These are phyloP conservation scores for Phenganax marumi DNA, from an alignment of 92 coral and sea anemone genomes.

Conservation along the genomic window DNA sequence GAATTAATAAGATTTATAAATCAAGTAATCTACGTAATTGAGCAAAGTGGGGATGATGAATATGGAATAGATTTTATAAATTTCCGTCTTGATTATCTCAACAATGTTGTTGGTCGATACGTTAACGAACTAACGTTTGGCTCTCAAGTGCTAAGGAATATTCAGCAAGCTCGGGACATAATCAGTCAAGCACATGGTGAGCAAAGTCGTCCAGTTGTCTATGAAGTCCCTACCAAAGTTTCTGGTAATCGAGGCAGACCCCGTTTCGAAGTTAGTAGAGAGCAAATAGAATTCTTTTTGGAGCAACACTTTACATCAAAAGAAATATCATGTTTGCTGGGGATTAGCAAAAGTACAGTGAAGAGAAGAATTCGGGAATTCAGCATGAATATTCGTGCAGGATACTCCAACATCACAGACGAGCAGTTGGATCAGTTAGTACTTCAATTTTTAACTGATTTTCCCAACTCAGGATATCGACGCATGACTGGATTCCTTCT, in stretches of 20 bases:
- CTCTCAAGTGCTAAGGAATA: not conserved
- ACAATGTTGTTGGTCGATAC: not conserved
- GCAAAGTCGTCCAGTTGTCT: constrained; percentile 4
- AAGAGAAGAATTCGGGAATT: constrained; percentile 53
- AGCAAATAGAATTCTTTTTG: constrained; percentile 42
- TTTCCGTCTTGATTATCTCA: constrained; percentile 17
- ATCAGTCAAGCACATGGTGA: constrained; percentile 11
- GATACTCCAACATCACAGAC: constrained; percentile 54
- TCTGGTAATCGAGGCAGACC: constrained; percentile 52
- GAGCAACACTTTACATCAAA: constrained; percentile 42
- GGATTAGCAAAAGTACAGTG: constrained; percentile 51
- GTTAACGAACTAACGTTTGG: not conserved
- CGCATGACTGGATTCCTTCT: constrained; percentile 55
- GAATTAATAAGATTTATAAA: not conserved
- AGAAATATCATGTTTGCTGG: constrained; percentile 53
- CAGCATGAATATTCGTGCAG: constrained; percentile 31
- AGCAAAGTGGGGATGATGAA: not conserved
- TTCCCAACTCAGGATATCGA: constrained; percentile 46
- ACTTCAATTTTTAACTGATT: too few species aligned
- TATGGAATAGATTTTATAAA: not conserved
- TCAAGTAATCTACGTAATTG: not conserved
- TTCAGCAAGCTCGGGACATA: constrained; percentile 35
- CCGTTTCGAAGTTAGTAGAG: constrained; percentile 45
- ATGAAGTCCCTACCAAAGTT: constrained; percentile 37
- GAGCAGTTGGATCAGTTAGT: too few species aligned